These are phyloP conservation scores for Sinocyclocheilus anophthalmus DNA, from an alignment of 2,113 vertebrate genomes.

Conservation along the genomic window DNA sequence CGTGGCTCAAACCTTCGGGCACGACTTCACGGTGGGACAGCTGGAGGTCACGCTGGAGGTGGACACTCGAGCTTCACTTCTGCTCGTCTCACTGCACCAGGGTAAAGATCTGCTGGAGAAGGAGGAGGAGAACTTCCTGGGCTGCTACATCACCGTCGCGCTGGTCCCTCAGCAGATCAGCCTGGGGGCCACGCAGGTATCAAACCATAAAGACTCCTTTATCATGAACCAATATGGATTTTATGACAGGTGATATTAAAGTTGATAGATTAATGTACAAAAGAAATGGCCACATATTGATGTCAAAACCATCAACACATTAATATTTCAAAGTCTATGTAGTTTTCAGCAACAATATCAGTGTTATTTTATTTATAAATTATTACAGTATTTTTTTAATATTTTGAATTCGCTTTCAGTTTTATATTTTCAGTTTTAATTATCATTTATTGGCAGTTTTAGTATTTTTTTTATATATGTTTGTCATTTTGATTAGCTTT, in stretches of 20 bases:
- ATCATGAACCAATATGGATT: neutral
- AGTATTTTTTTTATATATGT: neutral
- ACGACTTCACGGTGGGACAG: slow-evolving; percentile 92
- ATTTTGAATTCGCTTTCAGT: too few species aligned
- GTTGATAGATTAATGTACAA: neutral
- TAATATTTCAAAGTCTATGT: too few species aligned
- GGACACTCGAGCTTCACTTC: slow-evolving; percentile 68
- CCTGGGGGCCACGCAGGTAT: slow-evolving; percentile 90
- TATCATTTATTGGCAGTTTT: too few species aligned
- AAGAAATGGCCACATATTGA: neutral
- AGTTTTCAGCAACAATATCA: too few species aligned
- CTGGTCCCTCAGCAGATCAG: slow-evolving; percentile 89
- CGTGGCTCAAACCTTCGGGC: slow-evolving; percentile 95
- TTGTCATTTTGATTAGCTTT: neutral
- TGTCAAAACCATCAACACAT: too few species aligned
- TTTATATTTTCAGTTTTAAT: neutral
- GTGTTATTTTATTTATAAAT: too few species aligned
- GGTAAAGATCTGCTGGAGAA: slow-evolving; percentile 96
- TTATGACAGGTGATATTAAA: too few species aligned
- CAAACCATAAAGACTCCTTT: slow-evolving; percentile 26
- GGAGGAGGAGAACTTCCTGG: slow-evolving; percentile 88
- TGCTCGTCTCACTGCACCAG: slow-evolving; percentile 88
- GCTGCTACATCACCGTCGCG: slow-evolving; percentile 91
- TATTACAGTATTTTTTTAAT: too few species aligned
- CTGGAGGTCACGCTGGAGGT: slow-evolving; percentile 92